A percentile compares a stretch with the other conserved stretches of the same genome.
These are phyloP conservation scores for Phymorhynchus buccinoides DNA, from an alignment of 1,140 invertebrate genomes.

Conservation along the genomic window DNA sequence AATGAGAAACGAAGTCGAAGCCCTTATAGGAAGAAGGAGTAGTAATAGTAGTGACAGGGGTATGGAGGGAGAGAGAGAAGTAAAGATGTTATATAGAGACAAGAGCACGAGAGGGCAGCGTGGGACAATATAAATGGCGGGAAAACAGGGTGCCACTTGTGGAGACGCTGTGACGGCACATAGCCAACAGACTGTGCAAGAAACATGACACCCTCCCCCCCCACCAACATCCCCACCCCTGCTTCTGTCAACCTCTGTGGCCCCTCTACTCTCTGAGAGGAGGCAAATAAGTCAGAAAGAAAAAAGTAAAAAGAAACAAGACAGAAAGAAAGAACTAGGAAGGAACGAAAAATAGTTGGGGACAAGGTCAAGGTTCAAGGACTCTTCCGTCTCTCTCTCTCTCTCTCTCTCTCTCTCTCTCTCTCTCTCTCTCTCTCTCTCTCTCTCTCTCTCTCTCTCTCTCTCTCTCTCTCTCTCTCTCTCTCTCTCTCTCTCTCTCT, in stretches of 20 bases:
- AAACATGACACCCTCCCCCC: neutral
- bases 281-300: too few species aligned
- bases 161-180: neutral
- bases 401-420: neutral
- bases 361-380: constrained; percentile 23
- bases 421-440: neutral
- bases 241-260: neutral
- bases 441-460: neutral
- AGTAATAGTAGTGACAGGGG: too few species aligned
- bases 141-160: neutral
- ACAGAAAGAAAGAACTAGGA: too few species aligned
- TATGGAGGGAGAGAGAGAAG: neutral
- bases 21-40: too few species aligned
- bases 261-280: neutral
- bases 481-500: neutral
- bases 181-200: neutral
- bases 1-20: too few species aligned
- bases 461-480: neutral
- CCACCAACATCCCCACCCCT: neutral
- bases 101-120: neutral
- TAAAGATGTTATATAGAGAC: too few species aligned
- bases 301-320: neutral
- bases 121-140: neutral
- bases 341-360: neutral
- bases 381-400: neutral